Conservation (phyloP, 2,113 vertebrate genomes). For the Sardina pilchardus region DNA sequence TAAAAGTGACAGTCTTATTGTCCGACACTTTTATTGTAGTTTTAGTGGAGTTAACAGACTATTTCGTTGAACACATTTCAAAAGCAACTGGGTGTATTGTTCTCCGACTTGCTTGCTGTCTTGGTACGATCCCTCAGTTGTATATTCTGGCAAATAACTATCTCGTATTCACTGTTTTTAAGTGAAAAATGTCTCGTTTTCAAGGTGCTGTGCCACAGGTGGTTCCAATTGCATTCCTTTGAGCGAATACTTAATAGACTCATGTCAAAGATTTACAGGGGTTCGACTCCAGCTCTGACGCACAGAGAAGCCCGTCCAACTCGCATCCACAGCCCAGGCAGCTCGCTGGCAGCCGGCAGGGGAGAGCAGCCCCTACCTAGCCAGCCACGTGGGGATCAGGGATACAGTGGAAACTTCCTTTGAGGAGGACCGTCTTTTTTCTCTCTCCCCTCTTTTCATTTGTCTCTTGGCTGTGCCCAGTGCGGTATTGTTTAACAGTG, state of each 20-base stretch:
- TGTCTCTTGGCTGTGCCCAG: not conserved
- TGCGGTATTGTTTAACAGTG: not conserved
- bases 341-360: constrained; percentile 1
- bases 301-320: constrained; percentile 24
- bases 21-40: not conserved
- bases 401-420: constrained; percentile 10
- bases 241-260: constrained; percentile 17
- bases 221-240: constrained; percentile 43
- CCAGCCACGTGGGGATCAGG: constrained; percentile 16
- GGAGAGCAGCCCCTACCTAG: constrained; percentile 20
- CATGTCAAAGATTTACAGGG: constrained; percentile 28
- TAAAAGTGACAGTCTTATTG: not conserved
- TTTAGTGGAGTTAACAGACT: not conserved
- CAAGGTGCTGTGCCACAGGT: constrained; percentile 34
- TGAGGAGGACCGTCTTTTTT: not conserved
- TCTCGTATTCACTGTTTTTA: not conserved
- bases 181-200: constrained; percentile 9
- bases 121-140: not conserved
- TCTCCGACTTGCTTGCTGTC: not conserved
- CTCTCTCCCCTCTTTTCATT: not conserved
- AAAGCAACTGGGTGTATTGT: not conserved
- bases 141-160: not conserved
- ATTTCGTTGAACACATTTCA: not conserved
- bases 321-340: not conserved
- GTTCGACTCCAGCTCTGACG: constrained; percentile 26